Evolutionary conservation across 2,113 vertebrate species (phyloP).

Genomic region (pig (Sus scrofa)): T2T-Sscrofa CM000819.6:23992501-23993000

Average conservation of each 20-base stretch:
- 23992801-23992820: background rate
- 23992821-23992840: background rate
- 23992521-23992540: background rate
- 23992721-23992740: background rate
- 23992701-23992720: background rate
- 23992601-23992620: background rate
- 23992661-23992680: background rate
- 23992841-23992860: background rate
- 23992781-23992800: background rate
- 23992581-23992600: background rate
- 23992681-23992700: background rate
- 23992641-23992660: background rate
- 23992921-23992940: background rate
- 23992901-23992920: background rate
- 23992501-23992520: conserved; percentile 40
- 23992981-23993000: background rate
- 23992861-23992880: background rate
- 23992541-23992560: background rate
- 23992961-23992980: background rate
- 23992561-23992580: background rate
- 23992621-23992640: background rate
- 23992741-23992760: rapidly evolving
- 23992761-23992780: background rate
- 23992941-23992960: background rate
- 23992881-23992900: background rate